A percentile compares a stretch with the other conserved stretches of the same genome.
Evolutionary conservation across 2,888 invertebrate species (phyloP).

Genomic region (Scotopteryx bipunctaria): DNA sequence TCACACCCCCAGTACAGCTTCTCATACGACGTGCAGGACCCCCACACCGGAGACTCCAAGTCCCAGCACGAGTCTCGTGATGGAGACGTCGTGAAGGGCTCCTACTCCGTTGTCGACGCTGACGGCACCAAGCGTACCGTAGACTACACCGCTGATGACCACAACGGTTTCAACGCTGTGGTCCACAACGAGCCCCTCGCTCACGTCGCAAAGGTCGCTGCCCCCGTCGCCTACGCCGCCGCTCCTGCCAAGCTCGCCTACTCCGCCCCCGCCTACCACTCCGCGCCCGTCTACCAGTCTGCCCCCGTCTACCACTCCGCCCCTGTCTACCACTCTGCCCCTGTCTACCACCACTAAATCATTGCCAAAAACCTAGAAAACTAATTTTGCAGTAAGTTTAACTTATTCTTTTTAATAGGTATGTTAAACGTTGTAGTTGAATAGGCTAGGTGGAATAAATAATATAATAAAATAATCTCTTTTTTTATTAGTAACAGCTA

Average conservation of each 20-base stretch:
- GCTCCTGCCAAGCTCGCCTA: constrained; percentile 52
- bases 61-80: constrained; percentile 73
- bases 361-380: constrained; percentile 59
- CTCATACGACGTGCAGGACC: constrained; percentile 83
- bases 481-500: too few relatives aligned
- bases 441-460: constrained; percentile 55
- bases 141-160: constrained; percentile 74
- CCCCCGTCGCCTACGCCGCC: constrained; percentile 53
- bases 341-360: constrained; percentile 66
- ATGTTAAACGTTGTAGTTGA: constrained; percentile 40
- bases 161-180: constrained; percentile 83
- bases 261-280: constrained; percentile 64
- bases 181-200: constrained; percentile 73
- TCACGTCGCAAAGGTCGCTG: constrained; percentile 50
- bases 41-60: constrained; percentile 77
- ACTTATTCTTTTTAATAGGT: constrained; percentile 49
- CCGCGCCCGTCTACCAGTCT: constrained; percentile 61
- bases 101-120: constrained; percentile 81
- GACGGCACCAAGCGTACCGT: constrained; percentile 83
- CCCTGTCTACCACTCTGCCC: constrained; percentile 49
- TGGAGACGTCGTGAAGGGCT: constrained; percentile 76
- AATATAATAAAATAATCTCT: constrained; percentile 49
- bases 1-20: constrained; percentile 71
- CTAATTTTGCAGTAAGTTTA: constrained; percentile 44
- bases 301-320: constrained; percentile 55